Evolutionary conservation across 2,888 invertebrate species (phyloP).

Genomic region (Emmelina monodactyla): DNA sequence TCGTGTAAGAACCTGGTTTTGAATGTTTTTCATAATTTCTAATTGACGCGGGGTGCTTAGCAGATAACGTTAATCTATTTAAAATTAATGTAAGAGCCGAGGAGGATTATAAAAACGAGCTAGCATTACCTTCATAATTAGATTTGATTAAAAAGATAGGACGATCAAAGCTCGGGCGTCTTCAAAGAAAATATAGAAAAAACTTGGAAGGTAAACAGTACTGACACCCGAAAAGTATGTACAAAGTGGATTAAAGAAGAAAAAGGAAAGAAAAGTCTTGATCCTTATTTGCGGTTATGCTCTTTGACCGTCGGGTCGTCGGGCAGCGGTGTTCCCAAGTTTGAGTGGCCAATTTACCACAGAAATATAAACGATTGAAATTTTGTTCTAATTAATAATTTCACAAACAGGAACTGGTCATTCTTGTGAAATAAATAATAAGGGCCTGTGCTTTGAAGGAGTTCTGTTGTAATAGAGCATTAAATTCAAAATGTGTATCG

Average conservation of each 20-base stretch:
- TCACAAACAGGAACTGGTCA: slow-evolving; percentile 36
- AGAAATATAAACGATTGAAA: slow-evolving; percentile 61
- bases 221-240: slow-evolving; percentile 46
- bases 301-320: slow-evolving; percentile 65
- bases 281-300: slow-evolving; percentile 66
- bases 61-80: too few relatives aligned
- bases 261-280: slow-evolving; percentile 59
- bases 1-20: too few relatives aligned
- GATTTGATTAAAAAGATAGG: neutral
- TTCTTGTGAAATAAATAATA: slow-evolving; percentile 49
- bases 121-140: neutral
- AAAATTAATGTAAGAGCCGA: too few relatives aligned
- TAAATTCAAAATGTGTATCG: too few relatives aligned
- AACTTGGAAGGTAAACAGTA: slow-evolving; percentile 55
- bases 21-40: too few relatives aligned
- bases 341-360: slow-evolving; percentile 63
- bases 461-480: too few relatives aligned
- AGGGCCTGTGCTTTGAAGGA: too few relatives aligned
- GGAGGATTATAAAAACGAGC: too few relatives aligned
- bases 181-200: slow-evolving; percentile 31
- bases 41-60: too few relatives aligned
- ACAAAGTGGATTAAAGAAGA: slow-evolving; percentile 61
- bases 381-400: slow-evolving; percentile 64
- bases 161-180: slow-evolving; percentile 14
- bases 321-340: slow-evolving; percentile 57